These are phyloP conservation scores for Pocillopora verrucosa DNA, from an alignment of 64 coral and sea anemone species.

Conservation along the genomic window DNA sequence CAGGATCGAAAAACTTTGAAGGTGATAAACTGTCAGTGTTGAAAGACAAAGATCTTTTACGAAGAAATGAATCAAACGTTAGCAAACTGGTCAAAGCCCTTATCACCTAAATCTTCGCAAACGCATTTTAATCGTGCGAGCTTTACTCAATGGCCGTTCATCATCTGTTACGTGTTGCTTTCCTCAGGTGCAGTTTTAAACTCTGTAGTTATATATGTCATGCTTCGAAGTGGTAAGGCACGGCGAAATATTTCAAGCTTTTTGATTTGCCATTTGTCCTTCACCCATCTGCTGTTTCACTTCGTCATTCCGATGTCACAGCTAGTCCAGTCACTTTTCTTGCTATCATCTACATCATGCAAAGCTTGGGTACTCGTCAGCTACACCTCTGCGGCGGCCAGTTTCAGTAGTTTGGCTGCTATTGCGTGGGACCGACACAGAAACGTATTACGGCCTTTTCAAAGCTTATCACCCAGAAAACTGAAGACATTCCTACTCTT, in stretches of 20 bases:
- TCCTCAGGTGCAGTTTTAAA: neutral
- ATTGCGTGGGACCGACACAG: constrained; percentile 27
- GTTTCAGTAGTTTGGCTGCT: constrained; percentile 1
- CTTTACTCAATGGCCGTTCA: neutral
- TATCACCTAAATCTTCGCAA: neutral
- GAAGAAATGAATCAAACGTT: too few species aligned
- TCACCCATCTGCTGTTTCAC: neutral
- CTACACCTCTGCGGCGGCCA: neutral
- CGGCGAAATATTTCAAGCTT: constrained; percentile 10
- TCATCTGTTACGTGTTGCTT: neutral
- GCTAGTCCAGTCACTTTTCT: neutral
- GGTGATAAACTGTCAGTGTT: too few species aligned
- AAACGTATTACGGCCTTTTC: constrained; percentile 23
- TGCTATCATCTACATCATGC: neutral
- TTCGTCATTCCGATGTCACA: neutral
- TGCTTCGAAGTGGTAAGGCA: constrained; percentile 23
- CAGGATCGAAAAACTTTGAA: too few species aligned
- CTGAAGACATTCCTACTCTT: neutral
- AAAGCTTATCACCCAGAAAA: neutral
- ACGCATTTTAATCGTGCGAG: neutral
- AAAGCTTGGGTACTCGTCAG: neutral
- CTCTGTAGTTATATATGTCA: neutral
- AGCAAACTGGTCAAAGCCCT: neutral
- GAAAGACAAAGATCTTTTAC: too few species aligned
- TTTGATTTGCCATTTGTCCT: constrained; percentile 22